Conservation (phyloP, 2,113 vertebrate genomes). For the Nothocercus julius region DNA sequence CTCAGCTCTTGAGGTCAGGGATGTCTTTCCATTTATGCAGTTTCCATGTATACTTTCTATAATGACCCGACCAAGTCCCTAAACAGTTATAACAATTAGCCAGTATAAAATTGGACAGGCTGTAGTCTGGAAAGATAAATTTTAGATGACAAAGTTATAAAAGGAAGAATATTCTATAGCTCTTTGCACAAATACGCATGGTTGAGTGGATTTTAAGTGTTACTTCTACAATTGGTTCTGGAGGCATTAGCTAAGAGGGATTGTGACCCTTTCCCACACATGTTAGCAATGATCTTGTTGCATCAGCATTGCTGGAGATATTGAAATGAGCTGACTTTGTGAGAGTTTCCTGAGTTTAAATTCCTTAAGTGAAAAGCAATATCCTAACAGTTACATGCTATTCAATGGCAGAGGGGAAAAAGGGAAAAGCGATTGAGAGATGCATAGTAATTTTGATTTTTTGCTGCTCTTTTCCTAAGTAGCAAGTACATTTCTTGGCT, state of each 20-base stretch:
- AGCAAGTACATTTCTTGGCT: not conserved
- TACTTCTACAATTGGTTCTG: conserved; percentile 61
- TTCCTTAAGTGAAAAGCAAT: conserved; percentile 65
- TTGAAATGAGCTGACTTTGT: conserved; percentile 49
- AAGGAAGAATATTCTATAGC: not conserved
- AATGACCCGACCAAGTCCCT: not conserved
- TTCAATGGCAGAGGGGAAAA: not conserved
- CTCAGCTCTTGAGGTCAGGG: not conserved
- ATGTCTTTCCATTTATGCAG: not conserved
- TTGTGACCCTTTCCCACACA: conserved; percentile 57
- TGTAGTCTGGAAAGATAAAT: not conserved
- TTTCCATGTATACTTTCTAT: not conserved
- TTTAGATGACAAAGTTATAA: not conserved
- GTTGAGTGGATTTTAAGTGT: conserved; percentile 49
- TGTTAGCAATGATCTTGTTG: conserved; percentile 45
- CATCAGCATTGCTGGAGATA: conserved; percentile 48
- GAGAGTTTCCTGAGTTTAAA: conserved; percentile 52
- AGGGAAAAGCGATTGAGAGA: not conserved
- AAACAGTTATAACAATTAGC: not conserved
- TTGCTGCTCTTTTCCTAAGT: not conserved
- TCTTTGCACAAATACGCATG: not conserved
- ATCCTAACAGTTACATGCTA: conserved; percentile 30
- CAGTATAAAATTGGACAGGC: not conserved
- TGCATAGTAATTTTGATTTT: not conserved
- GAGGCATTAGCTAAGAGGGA: conserved; percentile 39